Evolutionary conservation across 2,113 vertebrate species (phyloP).

Genomic region (Pleuronectes platessa): DNA sequence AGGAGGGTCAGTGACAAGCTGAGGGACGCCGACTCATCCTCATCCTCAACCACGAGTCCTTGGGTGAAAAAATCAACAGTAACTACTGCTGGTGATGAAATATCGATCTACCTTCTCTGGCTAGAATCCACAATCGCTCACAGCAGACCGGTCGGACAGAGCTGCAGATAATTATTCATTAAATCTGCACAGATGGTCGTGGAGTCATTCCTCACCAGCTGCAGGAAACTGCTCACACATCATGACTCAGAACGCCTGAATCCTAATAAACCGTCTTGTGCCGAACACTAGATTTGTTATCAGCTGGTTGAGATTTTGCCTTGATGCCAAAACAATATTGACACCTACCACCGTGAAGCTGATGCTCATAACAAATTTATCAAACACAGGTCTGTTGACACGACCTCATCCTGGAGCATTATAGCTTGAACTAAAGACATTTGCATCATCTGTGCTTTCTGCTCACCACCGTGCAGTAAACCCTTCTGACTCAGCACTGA

Average conservation of each 20-base stretch:
- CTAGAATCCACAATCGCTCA: constrained; percentile 47
- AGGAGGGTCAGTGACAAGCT: neutral
- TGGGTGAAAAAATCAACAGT: constrained; percentile 43
- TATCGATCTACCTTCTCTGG: constrained; percentile 61
- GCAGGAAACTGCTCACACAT: constrained; percentile 17
- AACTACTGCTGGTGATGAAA: constrained; percentile 60
- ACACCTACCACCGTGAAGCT: constrained; percentile 13
- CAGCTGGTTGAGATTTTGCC: constrained; percentile 4
- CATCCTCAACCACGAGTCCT: constrained; percentile 29
- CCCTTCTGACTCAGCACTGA: constrained; percentile 26
- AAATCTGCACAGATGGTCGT: neutral
- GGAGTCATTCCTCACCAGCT: constrained; percentile 4
- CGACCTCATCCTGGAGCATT: neutral
- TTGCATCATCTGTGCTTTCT: constrained; percentile 22
- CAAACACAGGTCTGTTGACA: constrained; percentile 30
- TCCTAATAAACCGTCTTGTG: constrained; percentile 15
- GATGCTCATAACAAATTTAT: constrained; percentile 25
- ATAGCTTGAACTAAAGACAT: constrained; percentile 15
- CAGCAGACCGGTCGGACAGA: constrained; percentile 21
- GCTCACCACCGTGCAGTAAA: constrained; percentile 11
- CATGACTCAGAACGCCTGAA: constrained; percentile 6
- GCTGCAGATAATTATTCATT: constrained; percentile 40
- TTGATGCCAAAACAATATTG: constrained; percentile 24
- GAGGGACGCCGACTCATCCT: neutral
- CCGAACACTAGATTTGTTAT: constrained; percentile 20